phyloP scores from a whole-genome alignment of 1,140 invertebrate genomes.

The Rhyzopertha dominica region DNA sequence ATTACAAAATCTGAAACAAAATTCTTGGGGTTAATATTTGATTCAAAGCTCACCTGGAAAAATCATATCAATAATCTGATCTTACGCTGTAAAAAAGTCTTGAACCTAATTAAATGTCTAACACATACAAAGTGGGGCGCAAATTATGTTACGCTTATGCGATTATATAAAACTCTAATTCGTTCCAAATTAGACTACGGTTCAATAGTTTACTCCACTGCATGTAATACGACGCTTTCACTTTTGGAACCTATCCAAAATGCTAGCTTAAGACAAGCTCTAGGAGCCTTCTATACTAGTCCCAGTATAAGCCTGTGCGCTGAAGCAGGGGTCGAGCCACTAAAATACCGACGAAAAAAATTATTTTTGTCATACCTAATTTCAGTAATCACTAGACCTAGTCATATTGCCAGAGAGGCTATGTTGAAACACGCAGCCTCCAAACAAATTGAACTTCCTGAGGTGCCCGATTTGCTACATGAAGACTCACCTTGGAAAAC shows the following conservation, averaged over 20 bases:
- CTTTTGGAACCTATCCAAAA: conserved; percentile 12
- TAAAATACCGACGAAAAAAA: too few relatives aligned
- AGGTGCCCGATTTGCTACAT: too few relatives aligned
- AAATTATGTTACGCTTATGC: conserved; percentile 12
- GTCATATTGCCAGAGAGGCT: too few relatives aligned
- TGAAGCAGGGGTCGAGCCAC: too few relatives aligned
- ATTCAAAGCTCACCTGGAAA: conserved; percentile 12
- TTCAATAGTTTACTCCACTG: conserved; percentile 12
- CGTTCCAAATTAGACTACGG: conserved; percentile 20
- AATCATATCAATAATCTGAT: conserved; percentile 9
- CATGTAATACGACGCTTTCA: conserved; percentile 8
- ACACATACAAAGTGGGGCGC: conserved; percentile 15
- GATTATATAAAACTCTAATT: conserved; percentile 16
- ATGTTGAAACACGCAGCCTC: too few relatives aligned
- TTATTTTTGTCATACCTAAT: too few relatives aligned
- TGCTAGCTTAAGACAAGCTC: conserved; percentile 6
- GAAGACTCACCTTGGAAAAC: too few relatives aligned
- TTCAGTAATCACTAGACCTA: too few relatives aligned
- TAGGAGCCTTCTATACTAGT: conserved; percentile 16
- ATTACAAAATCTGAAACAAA: conserved; percentile 5
- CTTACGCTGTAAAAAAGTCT: conserved; percentile 8
- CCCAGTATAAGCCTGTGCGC: conserved; percentile 15
- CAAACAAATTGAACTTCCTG: too few relatives aligned
- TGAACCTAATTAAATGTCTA: conserved; percentile 12
- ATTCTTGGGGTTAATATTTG: conserved; percentile 15